Conservation (phyloP, 1,140 invertebrate genomes). For the Lanistes nyassanus region DNA sequence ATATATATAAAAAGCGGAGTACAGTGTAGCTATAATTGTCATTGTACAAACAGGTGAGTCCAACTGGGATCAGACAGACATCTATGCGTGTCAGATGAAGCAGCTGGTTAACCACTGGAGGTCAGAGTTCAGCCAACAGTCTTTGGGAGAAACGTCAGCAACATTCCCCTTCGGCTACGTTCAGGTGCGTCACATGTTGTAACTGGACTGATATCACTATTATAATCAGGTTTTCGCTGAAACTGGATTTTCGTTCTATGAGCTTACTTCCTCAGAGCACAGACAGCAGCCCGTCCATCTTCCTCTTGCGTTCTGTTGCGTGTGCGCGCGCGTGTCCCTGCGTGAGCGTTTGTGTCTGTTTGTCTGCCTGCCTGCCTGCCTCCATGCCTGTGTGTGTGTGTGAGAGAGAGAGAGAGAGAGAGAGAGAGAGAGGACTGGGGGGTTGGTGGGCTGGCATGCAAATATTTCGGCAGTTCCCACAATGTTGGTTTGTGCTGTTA, state of each 20-base stretch:
- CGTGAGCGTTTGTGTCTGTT: not conserved
- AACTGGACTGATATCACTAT: no score
- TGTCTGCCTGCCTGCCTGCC: not conserved
- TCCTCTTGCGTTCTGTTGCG: not conserved
- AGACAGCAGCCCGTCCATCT: no score
- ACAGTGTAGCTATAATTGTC: no score
- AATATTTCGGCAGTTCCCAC: no score
- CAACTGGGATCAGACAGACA: constrained; percentile 26
- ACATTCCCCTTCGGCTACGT: constrained; percentile 51
- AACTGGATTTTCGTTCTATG: no score
- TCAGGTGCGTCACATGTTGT: no score
- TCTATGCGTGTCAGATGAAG: constrained; percentile 39
- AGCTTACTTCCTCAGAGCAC: no score
- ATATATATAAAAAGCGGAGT: no score
- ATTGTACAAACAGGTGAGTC: constrained; percentile 31
- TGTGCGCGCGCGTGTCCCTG: not conserved
- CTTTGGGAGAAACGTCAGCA: constrained; percentile 28
- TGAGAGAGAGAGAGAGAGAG: not conserved
- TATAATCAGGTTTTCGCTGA: no score
- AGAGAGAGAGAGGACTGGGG: not conserved
- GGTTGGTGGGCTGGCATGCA: not conserved
- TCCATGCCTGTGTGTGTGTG: not conserved
- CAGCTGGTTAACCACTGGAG: constrained; percentile 43
- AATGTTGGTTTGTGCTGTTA: no score
- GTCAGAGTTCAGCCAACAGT: constrained; percentile 27